Evolutionary conservation across 1,140 invertebrate species (phyloP), one percentile per base, ranked within the genome.

Genomic region (Rhyzopertha dominica): DNA sequence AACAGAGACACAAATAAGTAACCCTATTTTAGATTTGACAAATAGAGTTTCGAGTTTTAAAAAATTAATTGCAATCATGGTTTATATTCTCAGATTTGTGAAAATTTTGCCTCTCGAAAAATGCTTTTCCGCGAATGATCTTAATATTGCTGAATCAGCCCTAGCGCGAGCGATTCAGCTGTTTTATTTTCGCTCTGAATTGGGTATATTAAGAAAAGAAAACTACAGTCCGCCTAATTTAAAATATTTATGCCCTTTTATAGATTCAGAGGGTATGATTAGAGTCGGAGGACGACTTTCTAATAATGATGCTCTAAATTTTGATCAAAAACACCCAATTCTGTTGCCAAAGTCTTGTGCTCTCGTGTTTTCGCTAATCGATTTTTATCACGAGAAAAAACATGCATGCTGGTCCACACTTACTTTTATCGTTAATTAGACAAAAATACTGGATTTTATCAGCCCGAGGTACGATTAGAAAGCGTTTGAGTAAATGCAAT

Each of bases 311-410:
- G 12, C 12, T 2, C 8, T 38, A 4, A 18, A 12, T n/a, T 38
- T 20, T 22, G 16, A 38, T 38, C 12, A 36, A 19, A 36, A 19
- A 20, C 7, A 36, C 22, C 34, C 17, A 36, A 5, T 17, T 5
- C 7, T 36, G 5, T 16, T 36, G 5, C 34, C 34, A 19, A 36
- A 36, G 7, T 5, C 5, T 7, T 4, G 5, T 9, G 8, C 17
- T 36, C 10, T 36, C 13, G 9, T 8, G 10, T 12, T 12, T 18
- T 9, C 16, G 7, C 10, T 38, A n/a, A 12, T 38, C 2, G 35
- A 38, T 38, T 38, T 22, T 22, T 22, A 38, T 22, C 35, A 38
- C 24, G n/a, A 12, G 35, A 38, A 38, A 38, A 38, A 10, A 38
- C 19, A 12, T 22, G 10, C 35, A 38, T 38, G 18, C 35, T 13